Percentiles rank a stretch among this genome's conserved stretches.
These are phyloP conservation scores for Pyrocephalus nanus DNA, from an alignment of 2,797 vertebrate species.

Conservation along the genomic window DNA sequence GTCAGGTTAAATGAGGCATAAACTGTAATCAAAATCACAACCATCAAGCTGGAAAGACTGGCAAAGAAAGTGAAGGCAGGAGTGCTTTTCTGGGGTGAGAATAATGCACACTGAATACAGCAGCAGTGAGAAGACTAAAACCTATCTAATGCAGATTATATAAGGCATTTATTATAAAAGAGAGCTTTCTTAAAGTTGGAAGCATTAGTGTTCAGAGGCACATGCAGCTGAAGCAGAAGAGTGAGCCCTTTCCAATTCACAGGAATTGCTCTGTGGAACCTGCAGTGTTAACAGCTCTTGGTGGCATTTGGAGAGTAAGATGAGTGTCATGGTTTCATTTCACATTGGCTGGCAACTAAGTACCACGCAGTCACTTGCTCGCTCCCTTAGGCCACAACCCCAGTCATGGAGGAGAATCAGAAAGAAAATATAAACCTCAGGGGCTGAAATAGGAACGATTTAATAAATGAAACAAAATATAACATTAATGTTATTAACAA, in stretches of 20 bases:
- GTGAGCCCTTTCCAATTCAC: background rate
- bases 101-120: background rate
- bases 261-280: background rate
- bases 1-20: slow-evolving; percentile 4
- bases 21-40: background rate
- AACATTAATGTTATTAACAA: background rate
- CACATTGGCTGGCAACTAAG: background rate
- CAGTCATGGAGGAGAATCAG: background rate
- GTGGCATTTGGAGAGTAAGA: background rate
- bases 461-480: background rate
- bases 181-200: background rate
- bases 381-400: fast-evolving
- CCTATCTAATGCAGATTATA: slow-evolving; percentile 13
- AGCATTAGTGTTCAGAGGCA: background rate
- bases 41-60: background rate
- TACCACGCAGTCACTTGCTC: background rate
- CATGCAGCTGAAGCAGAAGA: background rate
- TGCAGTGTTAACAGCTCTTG: background rate
- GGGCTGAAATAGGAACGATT: background rate
- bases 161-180: background rate
- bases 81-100: slow-evolving; percentile 5
- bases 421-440: background rate
- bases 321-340: background rate
- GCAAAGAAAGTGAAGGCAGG: background rate
- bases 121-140: slow-evolving; percentile 4